Percentiles rank a stretch among this genome's conserved stretches.
These are phyloP conservation scores for Drosophila repletoides DNA, from an alignment of 1,140 invertebrate genomes.

Conservation along the genomic window DNA sequence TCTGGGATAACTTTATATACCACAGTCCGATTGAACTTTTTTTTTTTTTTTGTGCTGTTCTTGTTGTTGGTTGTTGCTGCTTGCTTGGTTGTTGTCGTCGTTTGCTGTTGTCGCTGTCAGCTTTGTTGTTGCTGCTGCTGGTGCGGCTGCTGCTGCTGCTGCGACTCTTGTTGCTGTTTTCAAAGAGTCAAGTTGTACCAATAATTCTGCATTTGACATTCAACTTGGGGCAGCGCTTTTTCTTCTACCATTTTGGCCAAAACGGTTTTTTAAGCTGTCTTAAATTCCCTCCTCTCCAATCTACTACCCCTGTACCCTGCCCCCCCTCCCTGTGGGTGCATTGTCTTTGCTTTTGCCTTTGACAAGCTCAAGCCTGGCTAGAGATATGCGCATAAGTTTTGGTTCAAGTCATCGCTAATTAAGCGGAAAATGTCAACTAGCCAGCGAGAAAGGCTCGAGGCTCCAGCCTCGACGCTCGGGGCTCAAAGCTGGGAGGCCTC, in stretches of 20 bases:
- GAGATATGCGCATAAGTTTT: constrained; percentile 34
- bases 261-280: constrained; percentile 50
- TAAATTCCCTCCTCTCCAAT: constrained; percentile 23
- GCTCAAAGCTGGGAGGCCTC: constrained; percentile 1
- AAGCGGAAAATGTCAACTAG: constrained; percentile 36
- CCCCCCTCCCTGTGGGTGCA: constrained; percentile 3
- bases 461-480: no score
- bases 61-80: constrained; percentile 9
- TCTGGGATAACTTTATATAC: constrained; percentile 27
- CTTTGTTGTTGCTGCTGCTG: constrained; percentile 22
- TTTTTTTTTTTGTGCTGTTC: constrained; percentile 1
- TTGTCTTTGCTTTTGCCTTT: constrained; percentile 23
- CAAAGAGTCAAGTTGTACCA: constrained; percentile 71
- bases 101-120: constrained; percentile 25
- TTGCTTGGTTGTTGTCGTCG: constrained; percentile 16
- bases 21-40: constrained; percentile 29
- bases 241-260: constrained; percentile 42
- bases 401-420: constrained; percentile 28
- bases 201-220: constrained; percentile 81
- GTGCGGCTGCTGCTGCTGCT: constrained; percentile 46
- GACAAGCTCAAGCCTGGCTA: no score
- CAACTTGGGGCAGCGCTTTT: constrained; percentile 44
- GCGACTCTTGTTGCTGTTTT: constrained; percentile 62
- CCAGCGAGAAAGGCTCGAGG: constrained; percentile 3
- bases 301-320: neutral